phyloP scores from a whole-genome alignment of 1,140 invertebrate genomes.

The Tetramorium alpestre region DNA sequence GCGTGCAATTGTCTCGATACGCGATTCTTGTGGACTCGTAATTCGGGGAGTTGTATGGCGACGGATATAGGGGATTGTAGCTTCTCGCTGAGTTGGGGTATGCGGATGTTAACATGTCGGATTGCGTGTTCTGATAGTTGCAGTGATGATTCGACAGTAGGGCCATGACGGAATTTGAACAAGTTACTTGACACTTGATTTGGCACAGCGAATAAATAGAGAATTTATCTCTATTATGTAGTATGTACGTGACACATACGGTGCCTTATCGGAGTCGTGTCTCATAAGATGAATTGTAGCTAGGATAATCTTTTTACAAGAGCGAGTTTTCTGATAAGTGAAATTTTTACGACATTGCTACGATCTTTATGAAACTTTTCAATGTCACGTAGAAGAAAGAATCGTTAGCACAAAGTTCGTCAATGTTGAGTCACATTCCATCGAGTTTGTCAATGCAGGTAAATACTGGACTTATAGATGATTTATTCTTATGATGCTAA shows the following conservation, averaged over 20 bases:
- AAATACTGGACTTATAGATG: not conserved
- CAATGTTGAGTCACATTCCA: not conserved
- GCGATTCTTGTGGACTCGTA: slow-evolving; percentile 73
- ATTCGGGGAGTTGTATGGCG: slow-evolving; percentile 82
- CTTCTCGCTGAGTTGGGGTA: slow-evolving; percentile 72
- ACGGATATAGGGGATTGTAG: slow-evolving; percentile 80
- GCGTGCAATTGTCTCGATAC: slow-evolving; percentile 74
- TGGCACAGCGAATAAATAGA: not conserved
- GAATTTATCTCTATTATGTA: not conserved
- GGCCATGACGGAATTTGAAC: slow-evolving; percentile 73
- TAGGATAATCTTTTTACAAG: not conserved
- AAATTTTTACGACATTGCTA: not conserved
- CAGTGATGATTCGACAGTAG: slow-evolving; percentile 81
- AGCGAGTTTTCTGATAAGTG: not conserved
- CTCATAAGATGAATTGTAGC: not conserved
- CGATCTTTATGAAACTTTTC: not conserved
- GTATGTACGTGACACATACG: not conserved
- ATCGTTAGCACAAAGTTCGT: not conserved
- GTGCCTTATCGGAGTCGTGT: not conserved
- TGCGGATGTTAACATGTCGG: slow-evolving; percentile 76
- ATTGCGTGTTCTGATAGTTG: slow-evolving; percentile 74
- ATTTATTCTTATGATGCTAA: not conserved
- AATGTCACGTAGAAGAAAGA: not conserved
- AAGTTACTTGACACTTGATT: not conserved
- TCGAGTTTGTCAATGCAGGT: not conserved